Base-by-base conservation (phyloP, 2,888 invertebrate genomes). In the Mongoloraphidia duomilia region DNA sequence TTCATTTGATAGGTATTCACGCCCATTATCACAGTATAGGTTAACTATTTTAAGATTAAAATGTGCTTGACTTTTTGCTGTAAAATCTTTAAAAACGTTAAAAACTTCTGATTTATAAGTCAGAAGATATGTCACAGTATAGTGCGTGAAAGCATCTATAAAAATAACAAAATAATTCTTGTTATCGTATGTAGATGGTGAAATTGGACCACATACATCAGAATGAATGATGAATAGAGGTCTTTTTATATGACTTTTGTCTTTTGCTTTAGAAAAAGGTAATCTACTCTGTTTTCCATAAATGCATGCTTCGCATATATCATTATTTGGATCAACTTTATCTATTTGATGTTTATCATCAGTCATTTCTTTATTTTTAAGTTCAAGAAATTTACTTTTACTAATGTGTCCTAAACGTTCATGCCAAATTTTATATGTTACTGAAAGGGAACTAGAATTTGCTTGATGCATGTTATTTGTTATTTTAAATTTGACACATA, bases 81-180 rank as follows among this genome's bases (percentile, higher is more conserved):
- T n/a, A n/a, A n/a, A n/a, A n/a, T n/a, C n/a, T n/a, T n/a, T n/a
- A n/a, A n/a, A n/a, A n/a, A n/a, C n/a, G n/a, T n/a, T n/a, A 44
- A 53, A 47, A 10, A 51, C 49, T 35, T 53, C 54, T 41, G 53
- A 53, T 53, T 54, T 53, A 44, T 47, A 39, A 41, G 33, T 40
- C 13, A 54, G 39, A 46, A 61, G 52, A 54, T 62, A 63, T 41
- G 55, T 58, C 48, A 63, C 59, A 53, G 58, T 57, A 49, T 62
- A 63, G 52, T 64, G 62, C 17, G 61, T 63, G 54, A 48, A 63
- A 26, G 63, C 54, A 55, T 64, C 63, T 50, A 64, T 54, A 59
- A 64, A 63, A 6, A 57, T 17, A 6, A 61, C 58, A 57, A 60
- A 61, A 52, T 63, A 61, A 41, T 61, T 61, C 51, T 61, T 59